Evolutionary conservation across 1,140 invertebrate genomes (phyloP), one percentile per base, ranked within the genome.

Genomic region (Vanessa atalanta): DNA sequence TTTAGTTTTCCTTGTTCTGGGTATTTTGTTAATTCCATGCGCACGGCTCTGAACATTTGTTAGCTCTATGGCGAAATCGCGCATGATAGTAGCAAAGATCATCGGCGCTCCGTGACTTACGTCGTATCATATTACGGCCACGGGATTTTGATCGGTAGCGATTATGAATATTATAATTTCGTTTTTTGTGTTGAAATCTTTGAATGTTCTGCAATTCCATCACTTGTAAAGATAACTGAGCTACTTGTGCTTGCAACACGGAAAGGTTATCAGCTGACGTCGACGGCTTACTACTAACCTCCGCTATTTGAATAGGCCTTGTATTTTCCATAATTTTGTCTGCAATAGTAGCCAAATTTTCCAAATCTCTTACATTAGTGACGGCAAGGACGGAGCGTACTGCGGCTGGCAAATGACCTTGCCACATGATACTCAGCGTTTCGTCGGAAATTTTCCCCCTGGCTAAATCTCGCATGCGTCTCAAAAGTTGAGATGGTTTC

Each of bases 371-470:
- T 61, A 61, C 23, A 61, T 61, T 26, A 26, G 57, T 73, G 43
- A 47, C 63, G 37, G 37, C 63, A 16, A 65, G 43, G 16, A 65
- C 63, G 43, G 63, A 47, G n/a, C 63, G 63, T 47, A 65, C 63
- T 65, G 63, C 13, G 43, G 63, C 63, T 47, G 63, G 63, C 37
- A 65, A 47, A 47, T 65, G 63, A 47, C 63, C 63, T 65, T 65
- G 63, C 63, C 63, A 65, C 47, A 65, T 65, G 60, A 71, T 50
- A 31, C 20, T 26, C 57, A 80, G 50, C 2, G 76, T 80, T 16
- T 77, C 72, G 57, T 80, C 79, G 2, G 79, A 70, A 47, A 73
- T 71, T 60, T 80, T 77, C 8, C 64, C 70, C 16, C 73, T 50
- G 2, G 76, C 74, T 6, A 81, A 43, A 20, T 81, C 70, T 16